Evolutionary conservation across 2,113 vertebrate genomes (phyloP).

Genomic region (Nothoprocta pentlandii): DNA sequence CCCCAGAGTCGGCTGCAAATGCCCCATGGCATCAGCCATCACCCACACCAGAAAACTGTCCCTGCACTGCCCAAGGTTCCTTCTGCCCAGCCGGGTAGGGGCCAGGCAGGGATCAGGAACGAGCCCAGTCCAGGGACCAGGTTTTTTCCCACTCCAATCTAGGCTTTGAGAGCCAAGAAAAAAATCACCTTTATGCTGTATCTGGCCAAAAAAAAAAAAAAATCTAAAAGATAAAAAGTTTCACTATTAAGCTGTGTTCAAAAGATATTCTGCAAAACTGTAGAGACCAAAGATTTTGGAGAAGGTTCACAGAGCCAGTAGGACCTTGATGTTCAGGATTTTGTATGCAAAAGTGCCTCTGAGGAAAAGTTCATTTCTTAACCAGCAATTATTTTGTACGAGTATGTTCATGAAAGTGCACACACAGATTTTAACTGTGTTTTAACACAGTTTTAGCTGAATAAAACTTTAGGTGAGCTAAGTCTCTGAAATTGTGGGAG

Average conservation of each 20-base stretch:
- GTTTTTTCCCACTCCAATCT: not conserved
- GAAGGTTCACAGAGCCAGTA: not conserved
- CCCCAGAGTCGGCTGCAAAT: too few species aligned
- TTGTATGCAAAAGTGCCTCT: not conserved
- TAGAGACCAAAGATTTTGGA: not conserved
- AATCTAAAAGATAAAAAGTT: not conserved
- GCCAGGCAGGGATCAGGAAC: not conserved
- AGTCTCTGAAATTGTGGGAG: not conserved
- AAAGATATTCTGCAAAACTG: not conserved
- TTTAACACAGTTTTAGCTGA: not conserved
- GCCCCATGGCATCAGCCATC: too few species aligned
- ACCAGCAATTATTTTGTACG: not conserved
- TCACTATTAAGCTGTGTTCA: not conserved
- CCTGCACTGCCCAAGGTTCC: too few species aligned
- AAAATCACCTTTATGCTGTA: not conserved
- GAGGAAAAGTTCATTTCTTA: not conserved
- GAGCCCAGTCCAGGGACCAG: not conserved
- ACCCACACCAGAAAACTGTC: too few species aligned
- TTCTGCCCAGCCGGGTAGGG: not conserved
- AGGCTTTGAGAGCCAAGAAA: not conserved
- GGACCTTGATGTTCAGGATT: not conserved
- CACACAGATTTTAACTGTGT: not conserved
- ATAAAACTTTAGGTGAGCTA: not conserved
- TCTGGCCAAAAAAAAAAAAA: not conserved
- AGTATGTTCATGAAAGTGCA: fast-evolving